Conservation (phyloP, 2,888 invertebrate genomes). For the Agrilus mali region DNA sequence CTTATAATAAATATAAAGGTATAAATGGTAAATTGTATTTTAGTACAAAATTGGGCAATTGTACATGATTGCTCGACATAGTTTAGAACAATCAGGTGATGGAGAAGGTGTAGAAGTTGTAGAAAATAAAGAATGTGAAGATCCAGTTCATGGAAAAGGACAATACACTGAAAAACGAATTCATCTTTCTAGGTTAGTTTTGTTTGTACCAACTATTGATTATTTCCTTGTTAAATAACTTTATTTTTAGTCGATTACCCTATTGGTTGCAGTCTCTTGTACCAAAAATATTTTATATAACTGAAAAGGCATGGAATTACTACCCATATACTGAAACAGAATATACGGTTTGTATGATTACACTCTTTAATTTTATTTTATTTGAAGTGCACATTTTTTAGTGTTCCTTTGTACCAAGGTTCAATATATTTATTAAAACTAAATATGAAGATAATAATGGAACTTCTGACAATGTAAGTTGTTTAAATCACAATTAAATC, state of each 20-base stretch:
- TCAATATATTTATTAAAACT: conserved; percentile 75
- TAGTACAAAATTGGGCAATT: conserved; percentile 86
- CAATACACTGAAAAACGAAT: conserved; percentile 86
- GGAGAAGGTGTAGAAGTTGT: conserved; percentile 89
- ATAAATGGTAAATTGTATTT: conserved; percentile 20
- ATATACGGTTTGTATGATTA: conserved; percentile 53
- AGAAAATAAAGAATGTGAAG: conserved; percentile 66
- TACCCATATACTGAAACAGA: conserved; percentile 82
- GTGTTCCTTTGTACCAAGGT: conserved; percentile 85
- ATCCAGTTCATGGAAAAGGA: conserved; percentile 68
- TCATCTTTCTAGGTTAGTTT: conserved; percentile 66
- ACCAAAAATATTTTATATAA: conserved; percentile 84
- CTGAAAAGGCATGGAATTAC: conserved; percentile 91
- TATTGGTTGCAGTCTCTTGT: conserved; percentile 80
- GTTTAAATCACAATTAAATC: conserved; percentile 1
- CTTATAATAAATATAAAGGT: conserved; percentile 1
- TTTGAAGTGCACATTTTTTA: conserved; percentile 33
- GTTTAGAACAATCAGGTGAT: conserved; percentile 77
- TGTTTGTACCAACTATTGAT: not conserved
- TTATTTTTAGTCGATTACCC: conserved; percentile 63
- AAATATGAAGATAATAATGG: conserved; percentile 85
- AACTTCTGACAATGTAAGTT: conserved; percentile 72
- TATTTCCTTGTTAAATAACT: conserved; percentile 1
- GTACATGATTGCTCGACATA: conserved; percentile 91
- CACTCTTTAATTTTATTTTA: conserved; percentile 13